These are phyloP conservation scores for Callinectes sapidus DNA, from an alignment of 2,888 invertebrate species.

Conservation along the genomic window DNA sequence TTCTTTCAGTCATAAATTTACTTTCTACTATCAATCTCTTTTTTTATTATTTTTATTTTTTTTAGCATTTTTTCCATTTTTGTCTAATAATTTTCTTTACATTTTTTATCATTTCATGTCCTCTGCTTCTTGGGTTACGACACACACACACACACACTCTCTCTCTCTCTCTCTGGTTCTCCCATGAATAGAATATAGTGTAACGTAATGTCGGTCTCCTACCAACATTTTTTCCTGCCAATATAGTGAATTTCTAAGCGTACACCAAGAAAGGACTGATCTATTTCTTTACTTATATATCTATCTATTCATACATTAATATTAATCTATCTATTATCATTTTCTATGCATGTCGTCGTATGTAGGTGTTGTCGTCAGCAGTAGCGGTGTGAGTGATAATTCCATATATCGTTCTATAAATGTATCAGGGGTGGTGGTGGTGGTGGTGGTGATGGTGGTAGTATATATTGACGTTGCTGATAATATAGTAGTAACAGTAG, in stretches of 20 bases:
- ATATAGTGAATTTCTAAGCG: background rate
- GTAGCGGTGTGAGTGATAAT: background rate
- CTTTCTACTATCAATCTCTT: background rate
- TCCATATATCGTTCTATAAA: no score
- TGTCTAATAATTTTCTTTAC: background rate
- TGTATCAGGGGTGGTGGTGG: no score
- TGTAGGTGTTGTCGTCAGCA: background rate
- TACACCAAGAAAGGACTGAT: background rate
- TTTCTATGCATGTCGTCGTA: background rate
- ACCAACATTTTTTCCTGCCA: background rate
- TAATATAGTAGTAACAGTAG: no score
- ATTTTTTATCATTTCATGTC: no score
- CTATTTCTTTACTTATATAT: background rate
- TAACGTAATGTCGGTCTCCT: background rate
- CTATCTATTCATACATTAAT: background rate
- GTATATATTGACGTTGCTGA: no score
- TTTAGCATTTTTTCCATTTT: background rate
- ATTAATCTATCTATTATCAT: background rate
- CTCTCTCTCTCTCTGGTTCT: slow-evolving; percentile 24
- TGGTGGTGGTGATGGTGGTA: no score
- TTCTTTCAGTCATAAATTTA: no score
- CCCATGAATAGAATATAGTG: background rate
- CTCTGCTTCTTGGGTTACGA: background rate
- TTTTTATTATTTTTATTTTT: background rate
- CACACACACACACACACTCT: background rate